Evolutionary conservation across 2,113 vertebrate species (phyloP).

Genomic region (Orycteropus afer): DNA sequence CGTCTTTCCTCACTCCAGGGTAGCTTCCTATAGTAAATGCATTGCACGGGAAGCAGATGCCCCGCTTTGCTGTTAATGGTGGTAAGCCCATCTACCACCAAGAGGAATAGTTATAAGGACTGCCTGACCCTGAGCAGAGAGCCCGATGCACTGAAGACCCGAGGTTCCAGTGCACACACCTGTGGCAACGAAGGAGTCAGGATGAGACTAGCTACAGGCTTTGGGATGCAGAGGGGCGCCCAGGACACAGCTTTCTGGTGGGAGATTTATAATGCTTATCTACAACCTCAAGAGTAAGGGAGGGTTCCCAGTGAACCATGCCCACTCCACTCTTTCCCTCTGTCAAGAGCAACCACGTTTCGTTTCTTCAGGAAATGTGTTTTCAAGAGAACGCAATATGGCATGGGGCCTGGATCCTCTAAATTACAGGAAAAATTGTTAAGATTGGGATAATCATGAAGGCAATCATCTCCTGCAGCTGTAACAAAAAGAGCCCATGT

Average conservation of each 20-base stretch:
- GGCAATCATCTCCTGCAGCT: neutral
- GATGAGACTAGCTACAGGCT: neutral
- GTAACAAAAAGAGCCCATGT: neutral
- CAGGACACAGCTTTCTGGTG: neutral
- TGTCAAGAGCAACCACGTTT: neutral
- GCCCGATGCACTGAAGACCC: neutral
- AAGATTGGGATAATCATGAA: neutral
- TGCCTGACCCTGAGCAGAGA: neutral
- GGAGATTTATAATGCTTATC: neutral
- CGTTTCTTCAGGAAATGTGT: neutral
- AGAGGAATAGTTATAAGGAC: neutral
- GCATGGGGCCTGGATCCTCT: neutral
- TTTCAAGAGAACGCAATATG: neutral
- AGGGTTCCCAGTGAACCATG: neutral
- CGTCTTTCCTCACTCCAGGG: neutral
- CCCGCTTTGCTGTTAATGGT: neutral
- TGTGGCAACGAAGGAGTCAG: neutral
- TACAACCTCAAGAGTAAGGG: neutral
- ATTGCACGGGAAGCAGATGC: neutral
- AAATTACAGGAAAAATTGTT: neutral
- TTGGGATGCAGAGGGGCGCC: neutral
- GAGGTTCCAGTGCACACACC: neutral
- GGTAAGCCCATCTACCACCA: neutral
- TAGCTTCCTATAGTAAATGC: neutral
- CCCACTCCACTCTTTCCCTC: neutral